Base-by-base conservation (phyloP, 2,888 invertebrate species). In the Liodrosophila aerea region DNA sequence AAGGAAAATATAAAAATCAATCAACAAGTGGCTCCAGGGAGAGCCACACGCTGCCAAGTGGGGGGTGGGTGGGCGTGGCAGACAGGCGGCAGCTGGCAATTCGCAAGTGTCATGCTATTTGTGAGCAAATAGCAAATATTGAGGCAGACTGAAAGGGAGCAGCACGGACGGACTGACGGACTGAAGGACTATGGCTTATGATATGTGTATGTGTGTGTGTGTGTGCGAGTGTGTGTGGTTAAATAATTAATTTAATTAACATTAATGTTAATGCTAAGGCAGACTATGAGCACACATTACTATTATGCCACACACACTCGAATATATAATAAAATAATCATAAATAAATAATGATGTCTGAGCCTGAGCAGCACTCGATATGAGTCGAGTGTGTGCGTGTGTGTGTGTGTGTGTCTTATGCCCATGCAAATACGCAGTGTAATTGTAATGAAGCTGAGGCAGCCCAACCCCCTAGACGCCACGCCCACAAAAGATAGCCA, bases 241-340 rank as follows among this genome's bases (percentile, higher is more conserved):
- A 54, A 77, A 77, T 77, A 82, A 81, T 81, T 80, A 80, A 85
- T 85, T 74, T 64, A 78, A 81, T 85, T 85, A 74, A 74, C 74
- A 68, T 60, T 71, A 60, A 65, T 62, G 62, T 57, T 59, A 64
- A 75, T 70, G 27, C 13, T 44, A 54, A 37, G 40, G 39, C 39
- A 39, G 37, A 31, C 30, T 31, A 37, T 37, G 11, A 41, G 44
- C 9, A 39, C 30, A 54, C 15, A 31, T 16, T 31, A 49, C 33
- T 36, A 31, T 18, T 15, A n/a, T n/a, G n/a, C n/a, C n/a, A n/a
- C n/a, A n/a, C n/a, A n/a, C n/a, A n/a, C n/a, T n/a, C n/a, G n/a
- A n/a, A n/a, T n/a, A 51, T 47, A 58, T 58, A 82, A 85, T 85
- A 86, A 83, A 83, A 83, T 86, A 83, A 84, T 81, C 86, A 86